Evolutionary conservation across 2,113 vertebrate species (phyloP), one percentile per base, ranked within the genome.

Genomic region (Amazona vittata): DNA sequence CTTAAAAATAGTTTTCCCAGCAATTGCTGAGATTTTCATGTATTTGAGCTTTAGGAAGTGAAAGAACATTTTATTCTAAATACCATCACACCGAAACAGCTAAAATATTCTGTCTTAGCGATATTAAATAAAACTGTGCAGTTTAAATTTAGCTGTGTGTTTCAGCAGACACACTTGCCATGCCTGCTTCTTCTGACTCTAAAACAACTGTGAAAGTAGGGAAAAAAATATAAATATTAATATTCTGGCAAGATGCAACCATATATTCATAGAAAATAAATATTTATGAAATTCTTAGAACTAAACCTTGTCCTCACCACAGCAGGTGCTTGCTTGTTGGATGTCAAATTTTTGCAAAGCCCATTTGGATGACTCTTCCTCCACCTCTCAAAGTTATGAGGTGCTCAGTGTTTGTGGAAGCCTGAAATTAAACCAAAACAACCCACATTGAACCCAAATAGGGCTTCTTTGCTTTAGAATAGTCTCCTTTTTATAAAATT

Each of bases 121-220:
- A 55, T 95, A 93, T 84, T 89, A 84, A 94, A 86, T 78, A 78
- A 78, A 88, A 94, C 70, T 9, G 0, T 53, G 44, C 0, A 0
- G 90, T 96, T 94, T 87, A 96, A 95, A 93, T 96, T 94, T 95
- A 95, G 78, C 67, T 33, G 14, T 11, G 50, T 69, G 71, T 83
- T 93, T 93, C 75, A 90, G 75, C 79, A 94, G 90, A 67, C 49
- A 50, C 2, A 24, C 39, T 67, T 63, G 79, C 17, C 0, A 25
- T 75, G 89, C 57, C 37, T 63, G 57, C 15, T 77, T 86, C 81
- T 84, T 89, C 67, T 44, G 83, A 95, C 79, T 95, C 73, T 47
- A 18, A 94, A 87, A 83, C 82, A 91, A 81, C 86, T 50, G 71
- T 68, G 88, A 81, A 96, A 96, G 55, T 18, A 60, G 60, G 33